Percentiles rank a stretch among this genome's conserved stretches.
These are phyloP conservation scores for Saguinus midas DNA, from an alignment of 2,113 vertebrate genomes.

Conservation along the genomic window DNA sequence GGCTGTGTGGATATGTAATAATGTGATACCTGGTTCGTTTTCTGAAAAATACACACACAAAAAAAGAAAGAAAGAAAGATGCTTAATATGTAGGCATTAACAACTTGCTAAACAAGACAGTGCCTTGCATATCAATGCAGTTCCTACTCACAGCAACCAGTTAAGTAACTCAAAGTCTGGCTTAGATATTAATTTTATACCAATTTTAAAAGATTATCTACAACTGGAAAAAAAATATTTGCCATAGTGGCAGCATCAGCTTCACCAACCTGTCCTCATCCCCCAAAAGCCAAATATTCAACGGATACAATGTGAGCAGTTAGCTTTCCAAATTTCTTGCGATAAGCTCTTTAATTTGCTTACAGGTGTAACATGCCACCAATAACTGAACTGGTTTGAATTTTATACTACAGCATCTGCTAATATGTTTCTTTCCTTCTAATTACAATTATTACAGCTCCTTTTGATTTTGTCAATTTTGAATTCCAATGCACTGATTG, in stretches of 20 bases:
- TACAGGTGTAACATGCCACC: constrained; percentile 60
- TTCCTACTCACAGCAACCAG: not conserved
- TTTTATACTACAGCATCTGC: constrained; percentile 51
- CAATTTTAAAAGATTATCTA: constrained; percentile 69
- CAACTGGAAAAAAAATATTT: constrained; percentile 63
- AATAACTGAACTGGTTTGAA: constrained; percentile 63
- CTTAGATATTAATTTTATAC: constrained; percentile 72
- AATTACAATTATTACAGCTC: constrained; percentile 61
- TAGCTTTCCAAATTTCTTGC: constrained; percentile 60
- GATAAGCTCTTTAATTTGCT: constrained; percentile 27
- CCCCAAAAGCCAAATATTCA: constrained; percentile 65
- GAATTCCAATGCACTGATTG: constrained; percentile 39
- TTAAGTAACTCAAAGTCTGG: constrained; percentile 47
- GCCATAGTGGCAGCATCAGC: constrained; percentile 54
- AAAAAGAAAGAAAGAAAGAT: no score
- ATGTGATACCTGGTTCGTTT: not conserved
- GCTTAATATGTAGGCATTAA: not conserved
- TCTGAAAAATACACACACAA: not conserved
- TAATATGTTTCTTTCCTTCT: constrained; percentile 48
- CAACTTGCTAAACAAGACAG: not conserved
- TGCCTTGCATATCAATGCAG: not conserved
- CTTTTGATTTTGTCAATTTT: constrained; percentile 61
- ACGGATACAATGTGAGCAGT: constrained; percentile 49
- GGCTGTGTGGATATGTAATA: not conserved
- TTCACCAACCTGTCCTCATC: constrained; percentile 51